Conservation (phyloP, 2,113 vertebrate species). For the Chaenocephalus aceratus region DNA sequence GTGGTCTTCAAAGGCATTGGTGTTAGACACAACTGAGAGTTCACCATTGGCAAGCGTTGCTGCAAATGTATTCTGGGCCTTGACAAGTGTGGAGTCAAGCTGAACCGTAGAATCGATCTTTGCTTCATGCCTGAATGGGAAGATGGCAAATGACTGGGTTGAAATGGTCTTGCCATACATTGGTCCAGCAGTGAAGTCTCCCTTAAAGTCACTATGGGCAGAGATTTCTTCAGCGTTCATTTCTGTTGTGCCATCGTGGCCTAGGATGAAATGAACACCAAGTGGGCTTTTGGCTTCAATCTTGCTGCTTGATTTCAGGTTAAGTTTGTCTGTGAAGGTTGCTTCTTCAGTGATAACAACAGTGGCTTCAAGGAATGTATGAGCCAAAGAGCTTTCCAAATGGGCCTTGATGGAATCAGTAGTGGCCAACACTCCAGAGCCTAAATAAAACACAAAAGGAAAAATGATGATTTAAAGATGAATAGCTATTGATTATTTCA, state of each 20-base stretch:
- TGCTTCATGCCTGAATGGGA: constrained; percentile 76
- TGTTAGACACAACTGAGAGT: constrained; percentile 84
- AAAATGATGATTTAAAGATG: not conserved
- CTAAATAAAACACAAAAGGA: constrained; percentile 75
- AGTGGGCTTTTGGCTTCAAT: constrained; percentile 84
- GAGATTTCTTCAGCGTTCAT: constrained; percentile 76
- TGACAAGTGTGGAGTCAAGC: constrained; percentile 86
- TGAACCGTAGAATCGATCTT: constrained; percentile 84
- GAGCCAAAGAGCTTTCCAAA: constrained; percentile 83
- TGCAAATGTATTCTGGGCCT: constrained; percentile 84
- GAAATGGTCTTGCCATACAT: constrained; percentile 80
- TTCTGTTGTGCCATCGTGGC: constrained; percentile 74
- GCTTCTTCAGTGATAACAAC: constrained; percentile 80
- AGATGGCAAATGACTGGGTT: constrained; percentile 73
- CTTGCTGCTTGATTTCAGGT: constrained; percentile 80
- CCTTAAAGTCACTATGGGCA: constrained; percentile 80
- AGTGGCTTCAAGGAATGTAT: constrained; percentile 87
- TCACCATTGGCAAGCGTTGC: constrained; percentile 78
- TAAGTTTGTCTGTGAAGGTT: constrained; percentile 69
- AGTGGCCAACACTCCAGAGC: constrained; percentile 83
- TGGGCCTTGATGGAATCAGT: constrained; percentile 78
- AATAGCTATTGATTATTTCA: not conserved
- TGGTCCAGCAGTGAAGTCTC: constrained; percentile 81
- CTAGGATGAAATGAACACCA: constrained; percentile 83
- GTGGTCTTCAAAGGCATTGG: constrained; percentile 83